Conservation (phyloP, 1,140 invertebrate species). For the Littorina saxatilis region DNA sequence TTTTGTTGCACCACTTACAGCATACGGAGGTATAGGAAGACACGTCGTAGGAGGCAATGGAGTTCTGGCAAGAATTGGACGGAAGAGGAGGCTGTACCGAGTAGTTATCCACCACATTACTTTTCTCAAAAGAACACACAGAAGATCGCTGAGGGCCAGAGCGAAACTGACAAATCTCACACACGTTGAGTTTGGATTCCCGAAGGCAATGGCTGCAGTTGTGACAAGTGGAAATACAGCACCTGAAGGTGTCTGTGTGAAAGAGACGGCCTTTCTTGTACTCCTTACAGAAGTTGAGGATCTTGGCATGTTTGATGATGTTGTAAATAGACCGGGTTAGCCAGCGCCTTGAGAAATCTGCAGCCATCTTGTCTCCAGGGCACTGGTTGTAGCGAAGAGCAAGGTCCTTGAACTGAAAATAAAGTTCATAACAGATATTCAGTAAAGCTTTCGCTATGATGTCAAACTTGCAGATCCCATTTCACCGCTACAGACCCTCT, state of each 20-base stretch:
- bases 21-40: conserved; percentile 54
- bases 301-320: conserved; percentile 18
- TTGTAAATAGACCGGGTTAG: conserved; percentile 8
- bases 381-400: conserved; percentile 72
- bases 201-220: background rate
- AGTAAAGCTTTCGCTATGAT: too few relatives aligned
- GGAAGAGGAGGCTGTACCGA: conserved; percentile 31
- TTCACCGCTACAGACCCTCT: too few relatives aligned
- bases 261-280: background rate
- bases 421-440: background rate
- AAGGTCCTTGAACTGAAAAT: conserved; percentile 72
- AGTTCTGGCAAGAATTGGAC: conserved; percentile 48
- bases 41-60: conserved; percentile 53
- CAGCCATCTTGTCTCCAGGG: conserved; percentile 18
- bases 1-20: conserved; percentile 50
- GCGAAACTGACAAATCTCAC: conserved; percentile 50
- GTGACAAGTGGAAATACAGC: conserved; percentile 48
- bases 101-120: conserved; percentile 5
- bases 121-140: conserved; percentile 24
- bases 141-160: background rate
- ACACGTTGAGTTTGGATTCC: conserved; percentile 40
- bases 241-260: conserved; percentile 37
- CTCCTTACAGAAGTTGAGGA: conserved; percentile 14
- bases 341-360: conserved; percentile 27
- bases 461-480: too few relatives aligned